Conservation (phyloP, 2,797 vertebrate species). For the Acomys russatus region DNA sequence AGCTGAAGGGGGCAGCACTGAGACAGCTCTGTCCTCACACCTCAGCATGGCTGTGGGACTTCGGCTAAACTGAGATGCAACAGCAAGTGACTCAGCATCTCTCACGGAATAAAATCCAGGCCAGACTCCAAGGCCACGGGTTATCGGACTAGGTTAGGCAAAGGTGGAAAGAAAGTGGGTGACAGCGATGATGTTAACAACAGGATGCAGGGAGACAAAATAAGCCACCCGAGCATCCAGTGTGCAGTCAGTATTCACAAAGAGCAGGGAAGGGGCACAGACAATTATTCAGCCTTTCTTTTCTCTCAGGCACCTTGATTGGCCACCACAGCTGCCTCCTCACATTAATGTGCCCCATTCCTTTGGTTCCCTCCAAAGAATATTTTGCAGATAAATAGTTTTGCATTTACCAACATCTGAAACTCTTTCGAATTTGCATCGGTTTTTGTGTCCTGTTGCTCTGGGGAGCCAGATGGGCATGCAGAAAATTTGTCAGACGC, state of each 20-base stretch:
- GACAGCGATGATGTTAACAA: background rate
- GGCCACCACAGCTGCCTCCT: background rate
- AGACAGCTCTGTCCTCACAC: background rate
- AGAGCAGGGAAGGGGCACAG: background rate
- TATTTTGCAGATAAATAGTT: background rate
- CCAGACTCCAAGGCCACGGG: background rate
- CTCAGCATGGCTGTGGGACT: background rate
- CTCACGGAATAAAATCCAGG: background rate
- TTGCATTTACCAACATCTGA: background rate
- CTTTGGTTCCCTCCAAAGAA: background rate
- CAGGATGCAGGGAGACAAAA: background rate
- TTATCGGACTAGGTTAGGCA: background rate
- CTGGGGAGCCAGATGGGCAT: background rate
- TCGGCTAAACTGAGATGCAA: background rate
- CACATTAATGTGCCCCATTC: background rate
- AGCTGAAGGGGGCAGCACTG: background rate
- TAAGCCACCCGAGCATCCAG: no score
- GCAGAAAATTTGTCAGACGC: no score
- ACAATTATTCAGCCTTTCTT: background rate
- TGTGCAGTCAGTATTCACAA: background rate
- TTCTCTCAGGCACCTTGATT: background rate
- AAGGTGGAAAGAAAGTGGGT: background rate
- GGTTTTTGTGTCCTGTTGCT: background rate
- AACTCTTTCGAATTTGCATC: background rate
- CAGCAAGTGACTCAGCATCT: background rate